Evolutionary conservation across 2,888 invertebrate genomes (phyloP), one percentile per base, ranked within the genome.

Genomic region (Euclidia mi): DNA sequence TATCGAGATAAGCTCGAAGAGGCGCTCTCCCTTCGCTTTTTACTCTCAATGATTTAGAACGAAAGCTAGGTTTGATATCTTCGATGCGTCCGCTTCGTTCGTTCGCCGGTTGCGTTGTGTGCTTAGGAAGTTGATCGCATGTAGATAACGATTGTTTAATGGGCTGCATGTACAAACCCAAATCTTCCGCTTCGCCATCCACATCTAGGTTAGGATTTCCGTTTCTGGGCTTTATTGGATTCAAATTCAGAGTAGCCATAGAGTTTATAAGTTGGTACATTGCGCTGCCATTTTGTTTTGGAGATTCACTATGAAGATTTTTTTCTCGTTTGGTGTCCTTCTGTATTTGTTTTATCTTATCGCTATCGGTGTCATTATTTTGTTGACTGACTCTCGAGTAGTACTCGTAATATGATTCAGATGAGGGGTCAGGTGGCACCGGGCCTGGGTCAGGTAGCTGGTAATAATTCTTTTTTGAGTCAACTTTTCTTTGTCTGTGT

Each of bases 321-420:
- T 79, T 87, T 12, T 90, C 90, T 68, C 85, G 88, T 80, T 83
- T 89, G 2, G 82, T 76, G 57, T 90, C 90, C 71, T 85, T 91
- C 31, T 92, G 87, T 50, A 91, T 79, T 64, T 87, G 85, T 74
- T 94, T 92, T 62, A 93, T 87, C 75, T 94, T 94, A 82, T 94
- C 93, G 62, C 89, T 94, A 69, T 94, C 94, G 3, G 93, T 93
- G 56, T 93, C 92, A 79, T 94, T 94, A 59, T 90, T 92, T 80
- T 94, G 95, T 71, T 95, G 95, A 64, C 89, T 95, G 20, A 95
- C 90, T 84, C 94, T 86, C 55, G 95, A 94, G 72, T 95, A 95
- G 70, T 95, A 95, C 67, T 95, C 94, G 51, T 95, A 95, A 64
- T 94, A 95, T 25, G 94, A 94, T 78, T 95, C 95, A 17, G 94